phyloP scores from a whole-genome alignment of 2,888 invertebrate genomes.

The Apotomis turbidana region DNA sequence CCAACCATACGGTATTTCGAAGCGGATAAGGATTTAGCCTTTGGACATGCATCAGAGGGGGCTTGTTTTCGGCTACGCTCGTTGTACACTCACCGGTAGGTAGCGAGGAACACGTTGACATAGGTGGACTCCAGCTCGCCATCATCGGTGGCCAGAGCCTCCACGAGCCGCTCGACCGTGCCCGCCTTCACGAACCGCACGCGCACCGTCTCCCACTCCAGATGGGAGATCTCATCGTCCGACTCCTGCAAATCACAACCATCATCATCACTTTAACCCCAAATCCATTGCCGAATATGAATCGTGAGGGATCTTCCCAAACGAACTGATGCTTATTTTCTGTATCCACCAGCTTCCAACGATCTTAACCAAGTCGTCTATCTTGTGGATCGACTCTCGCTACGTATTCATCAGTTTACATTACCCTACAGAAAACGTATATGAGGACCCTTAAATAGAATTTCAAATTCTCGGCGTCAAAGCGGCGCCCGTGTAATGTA shows the following conservation, averaged over 20 bases:
- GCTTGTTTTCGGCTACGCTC: no score
- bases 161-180: conserved; percentile 95
- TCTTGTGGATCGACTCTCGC: no score
- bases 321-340: no score
- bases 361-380: background rate
- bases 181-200: conserved; percentile 98
- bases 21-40: no score
- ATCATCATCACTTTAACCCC: background rate
- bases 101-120: conserved; percentile 98
- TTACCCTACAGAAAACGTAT: conserved; percentile 4
- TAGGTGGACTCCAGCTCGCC: conserved; percentile 99
- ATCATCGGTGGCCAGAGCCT: conserved; percentile 96
- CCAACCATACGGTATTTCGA: no score
- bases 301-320: no score
- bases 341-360: no score
- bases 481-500: conserved; percentile 24
- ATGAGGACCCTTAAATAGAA: conserved; percentile 17
- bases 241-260: conserved; percentile 85
- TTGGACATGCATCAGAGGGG: no score
- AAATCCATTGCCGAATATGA: no score
- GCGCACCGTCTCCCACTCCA: conserved; percentile 99
- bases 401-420: background rate
- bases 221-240: conserved; percentile 96
- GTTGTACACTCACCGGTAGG: conserved; percentile 88
- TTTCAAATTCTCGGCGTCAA: conserved; percentile 9